Base-by-base conservation (phyloP, 2,797 vertebrate species). In the Lacerta bilineata region DNA sequence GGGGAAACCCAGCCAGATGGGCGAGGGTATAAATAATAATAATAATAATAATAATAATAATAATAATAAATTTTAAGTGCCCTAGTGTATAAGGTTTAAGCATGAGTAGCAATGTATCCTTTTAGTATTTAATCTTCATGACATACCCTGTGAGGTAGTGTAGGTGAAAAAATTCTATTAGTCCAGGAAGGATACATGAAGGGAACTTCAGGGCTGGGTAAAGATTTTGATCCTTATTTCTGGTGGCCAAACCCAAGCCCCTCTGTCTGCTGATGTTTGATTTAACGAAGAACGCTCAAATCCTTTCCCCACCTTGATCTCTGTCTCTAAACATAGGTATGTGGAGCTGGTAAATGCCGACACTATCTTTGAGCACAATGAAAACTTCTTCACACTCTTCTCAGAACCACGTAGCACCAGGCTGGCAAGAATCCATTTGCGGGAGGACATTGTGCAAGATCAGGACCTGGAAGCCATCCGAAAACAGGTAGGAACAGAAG, bases 331-430 rank as follows among this genome's bases (percentile, higher is more conserved):
- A 75, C 43, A 10, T 95, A 99, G 98, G 93, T 99, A 99, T 0
- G 98, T 99, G 97, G 98, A 99, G 92, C 92, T 99, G 95, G 98
- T 98, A 85, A 98, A 98, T 74, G 97, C 98, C 0, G 98, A 99
- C 96, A 98, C 98, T 91, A 97, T 97, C 96, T 99, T 98, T 87
- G 97, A 99, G 88, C 98, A 97, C n/a, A 98, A 98, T 1, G 98
- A 99, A 75, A 98, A 98, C 90, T 99, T 99, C 96, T 99, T 99
- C 96, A 98, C 98, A 88, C 97, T 99, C 3, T 99, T 99, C 95
- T 98, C 98, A 0, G 98, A 99, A 90, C 98, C 98, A 1, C 97
- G 98, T 75, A 99, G 98, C 97, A 99, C 99, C 77, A 97, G 99
- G 83, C 97, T 99, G 61, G 98, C 98, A 79, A 97, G 98, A 39